Percentiles rank a stretch among this genome's conserved stretches.
phyloP scores from a whole-genome alignment of 2,888 invertebrate species.

The Hyposoter dolosus region DNA sequence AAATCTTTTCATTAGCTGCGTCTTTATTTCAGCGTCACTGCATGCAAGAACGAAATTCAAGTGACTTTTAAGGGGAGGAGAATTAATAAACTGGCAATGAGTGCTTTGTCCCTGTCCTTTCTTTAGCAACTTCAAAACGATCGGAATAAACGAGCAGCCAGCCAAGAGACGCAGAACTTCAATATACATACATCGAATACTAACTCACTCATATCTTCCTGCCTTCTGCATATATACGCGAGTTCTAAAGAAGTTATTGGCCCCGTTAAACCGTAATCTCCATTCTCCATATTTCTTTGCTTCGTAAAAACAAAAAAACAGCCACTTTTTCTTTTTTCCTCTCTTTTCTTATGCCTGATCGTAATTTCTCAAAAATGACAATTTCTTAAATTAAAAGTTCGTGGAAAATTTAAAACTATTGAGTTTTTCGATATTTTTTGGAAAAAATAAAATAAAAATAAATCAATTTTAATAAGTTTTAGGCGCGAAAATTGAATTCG shows the following conservation, averaged over 20 bases:
- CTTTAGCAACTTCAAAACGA: constrained; percentile 23
- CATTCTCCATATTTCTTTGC: background rate
- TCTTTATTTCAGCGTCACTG: constrained; percentile 1
- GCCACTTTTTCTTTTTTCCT: background rate
- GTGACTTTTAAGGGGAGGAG: background rate
- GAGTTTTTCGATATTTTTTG: background rate
- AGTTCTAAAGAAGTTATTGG: constrained; percentile 31
- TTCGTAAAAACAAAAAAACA: background rate
- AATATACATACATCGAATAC: constrained; percentile 14
- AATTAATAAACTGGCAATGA: constrained; percentile 15
- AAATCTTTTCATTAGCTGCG: constrained; percentile 31
- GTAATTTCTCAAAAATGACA: no score
- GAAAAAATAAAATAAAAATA: background rate
- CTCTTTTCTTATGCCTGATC: background rate
- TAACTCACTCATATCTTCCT: constrained; percentile 17
- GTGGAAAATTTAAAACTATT: no score
- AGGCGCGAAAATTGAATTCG: background rate
- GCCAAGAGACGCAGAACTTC: constrained; percentile 29
- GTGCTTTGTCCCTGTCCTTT: constrained; percentile 24
- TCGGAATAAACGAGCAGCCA: constrained; percentile 32
- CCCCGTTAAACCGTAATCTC: constrained; percentile 33
- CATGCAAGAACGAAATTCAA: background rate
- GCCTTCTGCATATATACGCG: background rate
- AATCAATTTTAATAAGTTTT: no score
- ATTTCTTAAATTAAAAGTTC: no score